phyloP scores from a whole-genome alignment of 2,113 vertebrate genomes.

The Potamarius usumacintae region DNA sequence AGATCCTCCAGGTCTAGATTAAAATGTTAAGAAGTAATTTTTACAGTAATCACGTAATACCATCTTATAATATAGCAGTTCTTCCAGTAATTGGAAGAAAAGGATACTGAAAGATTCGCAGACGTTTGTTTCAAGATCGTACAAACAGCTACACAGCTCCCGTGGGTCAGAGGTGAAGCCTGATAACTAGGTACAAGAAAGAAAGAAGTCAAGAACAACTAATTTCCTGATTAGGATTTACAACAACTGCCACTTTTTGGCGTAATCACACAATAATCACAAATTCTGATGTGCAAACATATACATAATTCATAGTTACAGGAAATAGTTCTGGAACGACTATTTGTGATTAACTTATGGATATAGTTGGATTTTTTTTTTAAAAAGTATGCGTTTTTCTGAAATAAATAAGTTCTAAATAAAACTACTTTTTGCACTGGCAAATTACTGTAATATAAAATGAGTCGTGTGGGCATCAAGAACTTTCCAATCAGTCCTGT shows the following conservation, averaged over 20 bases:
- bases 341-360: neutral
- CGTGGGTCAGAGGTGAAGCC: slow-evolving; percentile 94
- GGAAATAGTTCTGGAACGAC: neutral
- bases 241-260: neutral
- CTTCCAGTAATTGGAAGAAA: slow-evolving; percentile 12
- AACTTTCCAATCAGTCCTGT: neutral
- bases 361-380: neutral
- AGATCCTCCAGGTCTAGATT: slow-evolving; percentile 89
- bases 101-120: slow-evolving; percentile 97
- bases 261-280: neutral
- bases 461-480: neutral
- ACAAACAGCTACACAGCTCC: slow-evolving; percentile 93
- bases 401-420: neutral
- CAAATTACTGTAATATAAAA: neutral
- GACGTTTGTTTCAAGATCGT: slow-evolving; percentile 89
- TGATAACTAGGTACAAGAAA: slow-evolving; percentile 77
- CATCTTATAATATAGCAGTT: neutral
- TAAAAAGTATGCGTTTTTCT: neutral
- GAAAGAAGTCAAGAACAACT: neutral
- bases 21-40: slow-evolving; percentile 28
- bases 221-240: neutral
- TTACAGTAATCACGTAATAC: neutral
- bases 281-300: neutral
- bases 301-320: neutral
- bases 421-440: neutral